Base-by-base conservation (phyloP, 2,113 vertebrate species). In the Toxotes jaculatrix region DNA sequence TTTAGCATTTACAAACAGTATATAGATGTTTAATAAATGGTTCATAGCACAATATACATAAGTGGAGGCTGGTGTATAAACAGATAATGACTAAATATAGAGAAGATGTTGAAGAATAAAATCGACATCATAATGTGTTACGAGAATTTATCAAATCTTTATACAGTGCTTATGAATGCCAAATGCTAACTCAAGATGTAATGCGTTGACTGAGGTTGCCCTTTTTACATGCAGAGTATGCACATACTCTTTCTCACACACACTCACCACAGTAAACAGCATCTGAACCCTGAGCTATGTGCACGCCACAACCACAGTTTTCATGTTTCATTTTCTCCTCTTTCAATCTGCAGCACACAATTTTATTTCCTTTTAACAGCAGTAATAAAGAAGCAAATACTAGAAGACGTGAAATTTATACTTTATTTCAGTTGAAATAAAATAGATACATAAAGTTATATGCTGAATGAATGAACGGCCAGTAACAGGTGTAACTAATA, bases 301-400 rank as follows among this genome's bases (percentile, higher is more conserved):
- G 13, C n/a, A 71, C 55, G 65, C n/a, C 53, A 42, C 45, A 68
- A 68, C 45, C 67, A 51, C 27, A 23, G 2, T 34, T 72, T 23
- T 63, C 53, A 74, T 17, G 32, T 34, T 72, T 83, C 7, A 27
- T 53, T 47, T 60, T 69, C 3, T 2, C 12, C 43, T 42, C 14
- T 11, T 17, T 36, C 32, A 21, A 1, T 55, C 43, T 40, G 31
- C 36, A 57, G 9, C 10, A 21, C 10, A 23, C 49, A 31, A 3
- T 43, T 65, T 73, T 19, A 34, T 17, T 63, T 7, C 4, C 11
- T 55, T 49, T 32, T 27, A 7, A 72, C 16, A 32, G 57, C 47
- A 23, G 21, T 1, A 1, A 45, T 4, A 40, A 32, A 42, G 17
- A 64, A 31, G 21, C 5, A 51, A 57, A 31, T 14, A 47, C 13